Evolutionary conservation across 1,140 invertebrate species (phyloP), one percentile per base, ranked within the genome.

Genomic region (Aphaenogaster rudis): DNA sequence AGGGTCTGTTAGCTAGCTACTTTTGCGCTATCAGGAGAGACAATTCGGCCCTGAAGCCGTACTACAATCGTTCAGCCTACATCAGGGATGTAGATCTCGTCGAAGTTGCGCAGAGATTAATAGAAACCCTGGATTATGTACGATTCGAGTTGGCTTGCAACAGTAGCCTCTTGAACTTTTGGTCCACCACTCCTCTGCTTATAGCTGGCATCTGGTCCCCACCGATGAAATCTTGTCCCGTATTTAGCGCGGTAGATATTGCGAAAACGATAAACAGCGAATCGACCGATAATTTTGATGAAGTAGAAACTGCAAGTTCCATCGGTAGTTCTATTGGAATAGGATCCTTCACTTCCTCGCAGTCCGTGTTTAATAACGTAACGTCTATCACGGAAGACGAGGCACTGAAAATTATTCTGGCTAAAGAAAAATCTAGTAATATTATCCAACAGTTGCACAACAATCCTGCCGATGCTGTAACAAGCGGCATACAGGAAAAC

Each of bases 131-230:
- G n/a, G 97, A 98, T 92, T 97, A 97, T 93, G 95, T 97, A n/a
- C 95, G 96, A 42, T 99, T 99, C 93, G 96, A 97, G 82, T 94
- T 99, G 78, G 97, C 98, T 3, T 97, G 96, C 86, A 99, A 99
- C 96, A 98, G 98, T 0, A 98, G 97, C 92, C 93, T 99, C 8
- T 95, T 99, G 0, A 99, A 99, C 95, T 96, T 96, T 57, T 99
- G 99, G 99, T 97, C 97, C 0, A 97, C 97, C 87, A 97, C 97
- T n/a, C 97, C 98, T 2, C 94, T 99, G 6, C 96, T 98, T 89
- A 95, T 99, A 81, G 97, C 98, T 28, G 98, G 98, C 17, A 96
- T 99, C 48, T 98, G 97, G 97, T 97, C 97, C 15, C 97, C 97
- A 9, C 97, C 97, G 9, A 96, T 97, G 94, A 97, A 97, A 94